Evolutionary conservation across 2,888 invertebrate species (phyloP).

Genomic region (Lamellibrachia satsuma): DNA sequence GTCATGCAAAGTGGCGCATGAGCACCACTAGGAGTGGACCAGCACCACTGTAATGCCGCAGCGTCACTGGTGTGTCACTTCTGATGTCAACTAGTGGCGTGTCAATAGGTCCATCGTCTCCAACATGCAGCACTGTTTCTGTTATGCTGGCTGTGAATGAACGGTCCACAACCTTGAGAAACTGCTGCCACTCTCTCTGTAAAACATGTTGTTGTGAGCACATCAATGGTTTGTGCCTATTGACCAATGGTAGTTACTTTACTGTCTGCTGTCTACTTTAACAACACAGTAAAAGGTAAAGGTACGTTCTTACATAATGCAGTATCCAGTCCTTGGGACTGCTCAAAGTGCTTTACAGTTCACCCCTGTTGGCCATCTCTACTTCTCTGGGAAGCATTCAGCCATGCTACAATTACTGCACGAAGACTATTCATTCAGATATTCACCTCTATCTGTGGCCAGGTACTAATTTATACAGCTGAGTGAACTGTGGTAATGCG

Average conservation of each 20-base stretch:
- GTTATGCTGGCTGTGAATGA: not conserved
- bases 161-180: not conserved
- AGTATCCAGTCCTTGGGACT: no score
- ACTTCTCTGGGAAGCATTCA: no score
- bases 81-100: conserved; percentile 46
- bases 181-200: not conserved
- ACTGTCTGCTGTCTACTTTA: not conserved
- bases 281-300: not conserved
- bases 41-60: conserved; percentile 41
- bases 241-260: not conserved
- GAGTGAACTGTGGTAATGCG: no score
- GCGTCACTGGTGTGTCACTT: conserved; percentile 41
- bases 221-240: not conserved
- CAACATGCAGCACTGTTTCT: not conserved
- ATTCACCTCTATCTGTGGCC: no score
- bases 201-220: not conserved
- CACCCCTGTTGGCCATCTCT: no score
- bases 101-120: conserved; percentile 24
- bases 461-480: no score
- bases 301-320: no score
- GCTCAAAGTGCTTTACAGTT: no score
- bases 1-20: conserved; percentile 62
- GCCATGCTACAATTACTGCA: no score
- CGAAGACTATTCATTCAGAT: no score
- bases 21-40: conserved; percentile 48